These are phyloP conservation scores for Acestrorhynchus altus DNA, from an alignment of 2,797 vertebrate genomes.

Conservation along the genomic window DNA sequence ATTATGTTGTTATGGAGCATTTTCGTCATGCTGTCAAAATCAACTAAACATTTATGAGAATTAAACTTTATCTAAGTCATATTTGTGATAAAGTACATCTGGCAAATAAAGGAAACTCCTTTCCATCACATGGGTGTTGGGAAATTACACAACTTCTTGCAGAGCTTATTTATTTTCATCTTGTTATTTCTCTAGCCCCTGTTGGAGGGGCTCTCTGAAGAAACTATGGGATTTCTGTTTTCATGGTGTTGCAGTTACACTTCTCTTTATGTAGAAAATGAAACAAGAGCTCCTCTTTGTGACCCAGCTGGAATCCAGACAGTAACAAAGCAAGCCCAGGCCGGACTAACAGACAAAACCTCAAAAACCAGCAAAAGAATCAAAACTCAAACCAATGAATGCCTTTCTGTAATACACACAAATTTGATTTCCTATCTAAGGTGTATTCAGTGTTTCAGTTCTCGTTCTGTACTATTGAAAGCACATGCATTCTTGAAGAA, in stretches of 20 bases:
- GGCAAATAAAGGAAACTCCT: neutral
- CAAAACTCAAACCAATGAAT: constrained; percentile 28
- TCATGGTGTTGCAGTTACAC: constrained; percentile 23
- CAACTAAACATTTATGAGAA: no score
- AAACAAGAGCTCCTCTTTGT: constrained; percentile 57
- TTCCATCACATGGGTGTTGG: neutral
- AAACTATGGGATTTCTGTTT: constrained; percentile 25
- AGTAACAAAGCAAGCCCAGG: neutral
- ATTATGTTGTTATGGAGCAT: no score
- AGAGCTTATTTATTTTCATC: constrained; percentile 7
- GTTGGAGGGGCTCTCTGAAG: constrained; percentile 1
- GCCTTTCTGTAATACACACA: neutral
- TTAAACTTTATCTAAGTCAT: no score
- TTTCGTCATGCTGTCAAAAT: no score
- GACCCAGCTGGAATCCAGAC: neutral
- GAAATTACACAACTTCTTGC: constrained; percentile 11
- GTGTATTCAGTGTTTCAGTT: neutral
- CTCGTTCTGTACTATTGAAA: neutral
- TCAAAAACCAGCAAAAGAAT: constrained; percentile 35
- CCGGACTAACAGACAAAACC: neutral
- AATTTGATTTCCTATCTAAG: neutral
- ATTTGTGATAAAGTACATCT: neutral
- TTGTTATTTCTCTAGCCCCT: neutral
- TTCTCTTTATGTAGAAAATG: constrained; percentile 70
- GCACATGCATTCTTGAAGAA: neutral